These are phyloP conservation scores for Lottia gigantea DNA, from an alignment of 2,888 invertebrate species.

Conservation along the genomic window DNA sequence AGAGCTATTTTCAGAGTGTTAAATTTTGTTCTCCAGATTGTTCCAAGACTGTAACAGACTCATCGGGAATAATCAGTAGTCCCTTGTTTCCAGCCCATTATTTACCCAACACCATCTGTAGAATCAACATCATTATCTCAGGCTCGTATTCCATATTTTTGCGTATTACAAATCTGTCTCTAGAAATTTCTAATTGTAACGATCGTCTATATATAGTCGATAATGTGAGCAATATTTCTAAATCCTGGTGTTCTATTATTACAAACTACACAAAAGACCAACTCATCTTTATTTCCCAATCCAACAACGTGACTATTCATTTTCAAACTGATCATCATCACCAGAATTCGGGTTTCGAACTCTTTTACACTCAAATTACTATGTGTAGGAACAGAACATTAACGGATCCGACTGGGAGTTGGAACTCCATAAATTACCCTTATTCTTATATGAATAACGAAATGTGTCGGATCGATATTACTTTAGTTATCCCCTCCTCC, in stretches of 20 bases:
- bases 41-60: slow-evolving; percentile 9
- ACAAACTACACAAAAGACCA: neutral
- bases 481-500: slow-evolving; percentile 14
- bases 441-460: slow-evolving; percentile 43
- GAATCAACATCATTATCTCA: too few relatives aligned
- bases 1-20: too few relatives aligned
- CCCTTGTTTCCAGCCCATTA: slow-evolving; percentile 20
- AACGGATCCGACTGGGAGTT: slow-evolving; percentile 64
- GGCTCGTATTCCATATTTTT: too few relatives aligned
- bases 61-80: slow-evolving; percentile 28
- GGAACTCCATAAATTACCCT: slow-evolving; percentile 74
- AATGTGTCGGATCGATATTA: slow-evolving; percentile 36
- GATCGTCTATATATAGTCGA: neutral
- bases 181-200: neutral
- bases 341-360: slow-evolving; percentile 31
- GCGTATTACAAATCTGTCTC: neutral
- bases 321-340: slow-evolving; percentile 7
- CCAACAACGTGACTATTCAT: slow-evolving; percentile 2
- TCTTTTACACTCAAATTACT: slow-evolving; percentile 28
- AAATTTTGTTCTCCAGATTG: slow-evolving; percentile 25
- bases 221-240: neutral
- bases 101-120: slow-evolving; percentile 22
- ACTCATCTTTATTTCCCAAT: neutral
- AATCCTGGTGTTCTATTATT: neutral
- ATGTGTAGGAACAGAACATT: slow-evolving; percentile 36